A percentile compares a stretch with the other conserved stretches of the same genome.
Conservation (phyloP, 2,888 invertebrate species). For the Lasioglossum calceatum region DNA sequence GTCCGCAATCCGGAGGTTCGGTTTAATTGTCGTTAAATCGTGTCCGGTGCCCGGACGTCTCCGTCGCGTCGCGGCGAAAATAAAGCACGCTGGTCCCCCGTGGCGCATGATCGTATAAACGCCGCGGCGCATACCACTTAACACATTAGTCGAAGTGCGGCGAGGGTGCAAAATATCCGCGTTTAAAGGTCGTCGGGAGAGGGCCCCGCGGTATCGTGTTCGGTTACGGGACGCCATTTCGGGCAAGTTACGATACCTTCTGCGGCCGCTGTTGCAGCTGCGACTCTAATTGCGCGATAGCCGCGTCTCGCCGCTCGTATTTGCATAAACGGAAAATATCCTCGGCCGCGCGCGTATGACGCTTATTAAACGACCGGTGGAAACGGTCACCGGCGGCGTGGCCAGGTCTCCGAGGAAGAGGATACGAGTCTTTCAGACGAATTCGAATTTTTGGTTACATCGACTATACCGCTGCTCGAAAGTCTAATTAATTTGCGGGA, state of each 20-base stretch:
- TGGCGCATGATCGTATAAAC: constrained; percentile 19
- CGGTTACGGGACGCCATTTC: constrained; percentile 57
- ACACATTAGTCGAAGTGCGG: constrained; percentile 63
- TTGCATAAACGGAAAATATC: constrained; percentile 77
- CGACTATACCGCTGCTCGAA: background rate
- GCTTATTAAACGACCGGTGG: constrained; percentile 51
- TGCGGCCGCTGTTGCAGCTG: constrained; percentile 75
- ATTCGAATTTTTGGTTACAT: background rate
- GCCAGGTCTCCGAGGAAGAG: background rate
- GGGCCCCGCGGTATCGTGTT: constrained; percentile 63
- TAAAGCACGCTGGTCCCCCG: constrained; percentile 21
- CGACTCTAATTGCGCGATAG: constrained; percentile 80
- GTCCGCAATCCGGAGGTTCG: background rate
- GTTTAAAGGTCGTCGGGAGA: constrained; percentile 39
- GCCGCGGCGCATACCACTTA: constrained; percentile 65
- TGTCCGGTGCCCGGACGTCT: background rate
- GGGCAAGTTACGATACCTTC: constrained; percentile 75
- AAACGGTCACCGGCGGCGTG: constrained; percentile 7
- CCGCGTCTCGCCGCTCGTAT: constrained; percentile 66
- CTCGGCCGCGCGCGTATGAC: constrained; percentile 56
- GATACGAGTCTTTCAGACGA: background rate
- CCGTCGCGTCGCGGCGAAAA: constrained; percentile 30
- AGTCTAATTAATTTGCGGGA: background rate
- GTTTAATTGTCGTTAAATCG: constrained; percentile 44
- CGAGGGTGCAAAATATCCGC: constrained; percentile 60